Evolutionary conservation across 2,797 vertebrate genomes (phyloP).

Genomic region (Peromyscus nudipes): DNA sequence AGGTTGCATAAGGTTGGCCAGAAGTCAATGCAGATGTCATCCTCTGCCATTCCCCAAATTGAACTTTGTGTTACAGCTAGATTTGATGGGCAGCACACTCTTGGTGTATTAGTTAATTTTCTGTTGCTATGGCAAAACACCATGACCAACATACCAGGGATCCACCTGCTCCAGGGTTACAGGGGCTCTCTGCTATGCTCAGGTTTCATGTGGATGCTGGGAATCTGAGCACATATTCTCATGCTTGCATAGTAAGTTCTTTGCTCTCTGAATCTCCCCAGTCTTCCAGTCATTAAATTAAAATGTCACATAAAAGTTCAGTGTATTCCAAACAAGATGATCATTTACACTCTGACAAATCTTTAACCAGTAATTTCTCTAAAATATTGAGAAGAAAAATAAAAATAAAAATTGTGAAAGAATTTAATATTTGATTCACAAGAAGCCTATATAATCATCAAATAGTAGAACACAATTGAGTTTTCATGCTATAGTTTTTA

Average conservation of each 20-base stretch:
- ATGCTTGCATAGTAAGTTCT: too few species aligned
- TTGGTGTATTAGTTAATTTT: too few species aligned
- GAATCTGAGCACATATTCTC: too few species aligned
- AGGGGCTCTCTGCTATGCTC: too few species aligned
- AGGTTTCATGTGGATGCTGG: background rate
- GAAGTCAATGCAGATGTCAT: background rate
- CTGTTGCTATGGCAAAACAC: too few species aligned
- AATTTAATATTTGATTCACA: background rate
- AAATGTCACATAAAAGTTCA: background rate
- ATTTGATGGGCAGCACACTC: background rate
- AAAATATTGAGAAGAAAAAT: background rate
- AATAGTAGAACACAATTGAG: conserved; percentile 20
- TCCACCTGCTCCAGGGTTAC: background rate
- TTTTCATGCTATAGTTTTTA: background rate
- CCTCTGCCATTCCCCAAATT: background rate
- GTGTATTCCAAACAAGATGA: conserved; percentile 35
- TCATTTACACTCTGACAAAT: conserved; percentile 1
- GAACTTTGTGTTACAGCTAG: background rate
- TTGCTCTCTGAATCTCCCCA: too few species aligned
- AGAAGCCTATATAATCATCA: background rate
- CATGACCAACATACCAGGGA: background rate
- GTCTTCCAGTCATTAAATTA: too few species aligned
- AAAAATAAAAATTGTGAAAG: background rate
- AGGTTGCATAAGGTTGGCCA: too few species aligned
- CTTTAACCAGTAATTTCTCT: conserved; percentile 39